phyloP scores from a whole-genome alignment of 2,888 invertebrate species.

The Agapostemon virescens region DNA sequence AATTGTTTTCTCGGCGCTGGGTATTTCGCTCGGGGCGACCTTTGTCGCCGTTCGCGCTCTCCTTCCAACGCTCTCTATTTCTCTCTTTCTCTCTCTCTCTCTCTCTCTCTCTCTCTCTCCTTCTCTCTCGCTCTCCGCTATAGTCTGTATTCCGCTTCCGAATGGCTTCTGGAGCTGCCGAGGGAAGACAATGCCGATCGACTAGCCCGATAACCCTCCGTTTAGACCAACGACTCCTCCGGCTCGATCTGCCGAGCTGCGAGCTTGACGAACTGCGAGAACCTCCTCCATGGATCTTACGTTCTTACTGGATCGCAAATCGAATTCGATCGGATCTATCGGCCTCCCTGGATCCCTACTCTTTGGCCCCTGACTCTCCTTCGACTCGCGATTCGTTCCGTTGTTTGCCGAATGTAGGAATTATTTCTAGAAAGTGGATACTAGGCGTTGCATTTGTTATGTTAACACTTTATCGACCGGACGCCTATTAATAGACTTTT shows the following conservation, averaged over 20 bases:
- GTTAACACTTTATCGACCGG: no score
- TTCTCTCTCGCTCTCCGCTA: neutral
- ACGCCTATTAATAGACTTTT: no score
- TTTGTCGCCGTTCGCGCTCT: slow-evolving; percentile 30
- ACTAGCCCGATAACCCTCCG: slow-evolving; percentile 70
- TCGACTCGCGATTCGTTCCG: no score
- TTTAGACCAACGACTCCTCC: slow-evolving; percentile 67
- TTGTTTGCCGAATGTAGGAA: no score
- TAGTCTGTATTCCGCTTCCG: slow-evolving; percentile 51
- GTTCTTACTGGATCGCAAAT: neutral
- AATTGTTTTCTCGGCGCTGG: slow-evolving; percentile 77
- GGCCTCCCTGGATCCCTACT: no score
- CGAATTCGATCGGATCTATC: neutral
- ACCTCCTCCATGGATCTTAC: neutral
- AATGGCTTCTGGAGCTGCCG: slow-evolving; percentile 62
- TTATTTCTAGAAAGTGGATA: no score
- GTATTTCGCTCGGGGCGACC: slow-evolving; percentile 32
- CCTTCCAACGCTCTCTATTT: neutral
- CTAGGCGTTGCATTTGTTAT: no score
- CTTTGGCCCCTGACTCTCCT: no score
- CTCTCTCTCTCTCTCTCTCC: slow-evolving; percentile 19
- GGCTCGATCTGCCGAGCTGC: slow-evolving; percentile 38
- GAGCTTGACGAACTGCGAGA: slow-evolving; percentile 30
- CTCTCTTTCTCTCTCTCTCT: neutral
- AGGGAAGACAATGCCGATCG: slow-evolving; percentile 78